Conservation (phyloP, 1,140 invertebrate species). For the Bactericera cockerelli region DNA sequence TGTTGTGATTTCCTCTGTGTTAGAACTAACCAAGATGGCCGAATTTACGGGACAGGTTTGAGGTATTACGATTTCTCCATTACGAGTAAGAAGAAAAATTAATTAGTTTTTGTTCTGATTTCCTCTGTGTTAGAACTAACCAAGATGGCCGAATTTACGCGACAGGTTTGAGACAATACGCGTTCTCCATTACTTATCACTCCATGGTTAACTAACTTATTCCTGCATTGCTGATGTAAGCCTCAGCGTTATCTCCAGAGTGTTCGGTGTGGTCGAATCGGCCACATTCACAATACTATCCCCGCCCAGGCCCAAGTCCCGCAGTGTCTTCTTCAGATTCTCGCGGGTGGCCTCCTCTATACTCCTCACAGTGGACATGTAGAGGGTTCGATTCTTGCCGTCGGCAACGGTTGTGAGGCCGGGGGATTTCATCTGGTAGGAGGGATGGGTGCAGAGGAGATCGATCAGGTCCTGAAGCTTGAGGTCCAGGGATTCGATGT, state of each 20-base stretch:
- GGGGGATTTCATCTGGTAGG: conserved; percentile 77
- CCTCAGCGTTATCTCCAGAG: conserved; percentile 32
- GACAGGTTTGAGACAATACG: too few relatives aligned
- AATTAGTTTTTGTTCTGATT: too few relatives aligned
- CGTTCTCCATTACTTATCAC: too few relatives aligned
- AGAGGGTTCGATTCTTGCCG: conserved; percentile 80
- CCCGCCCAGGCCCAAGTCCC: conserved; percentile 64
- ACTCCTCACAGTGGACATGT: conserved; percentile 75
- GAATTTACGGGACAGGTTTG: too few relatives aligned
- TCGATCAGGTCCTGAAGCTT: conserved; percentile 76
- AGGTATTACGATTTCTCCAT: too few relatives aligned
- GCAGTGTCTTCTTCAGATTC: conserved; percentile 74
- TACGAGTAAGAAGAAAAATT: too few relatives aligned
- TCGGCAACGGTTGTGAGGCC: conserved; percentile 60
- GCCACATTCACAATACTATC: conserved; percentile 75
- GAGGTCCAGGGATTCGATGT: conserved; percentile 47
- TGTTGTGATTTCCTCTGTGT: too few relatives aligned
- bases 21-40: too few relatives aligned
- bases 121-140: too few relatives aligned
- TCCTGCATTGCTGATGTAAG: background rate
- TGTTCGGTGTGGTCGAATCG: conserved; percentile 72
- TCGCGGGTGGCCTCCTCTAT: conserved; percentile 74
- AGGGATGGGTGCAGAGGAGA: conserved; percentile 50
- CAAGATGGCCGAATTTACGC: too few relatives aligned
- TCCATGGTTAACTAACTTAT: too few relatives aligned